These are phyloP conservation scores for Hippoglossus hippoglossus DNA, from an alignment of 2,797 vertebrate genomes.

Conservation along the genomic window DNA sequence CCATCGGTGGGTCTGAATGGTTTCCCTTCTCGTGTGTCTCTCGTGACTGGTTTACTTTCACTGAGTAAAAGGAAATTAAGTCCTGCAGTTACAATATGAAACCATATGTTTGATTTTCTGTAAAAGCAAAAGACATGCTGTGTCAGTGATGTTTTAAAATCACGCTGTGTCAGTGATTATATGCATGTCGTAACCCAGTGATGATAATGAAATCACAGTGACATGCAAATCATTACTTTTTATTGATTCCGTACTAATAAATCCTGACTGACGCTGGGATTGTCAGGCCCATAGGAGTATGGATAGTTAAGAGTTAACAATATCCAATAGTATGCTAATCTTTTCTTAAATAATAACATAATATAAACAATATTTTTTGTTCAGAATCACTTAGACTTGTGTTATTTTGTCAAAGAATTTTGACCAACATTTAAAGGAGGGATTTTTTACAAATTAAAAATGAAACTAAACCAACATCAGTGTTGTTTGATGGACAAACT, in stretches of 20 bases:
- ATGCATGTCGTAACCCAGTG: neutral
- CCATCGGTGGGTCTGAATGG: constrained; percentile 55
- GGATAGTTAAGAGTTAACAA: neutral
- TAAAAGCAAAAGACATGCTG: constrained; percentile 2
- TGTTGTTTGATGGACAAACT: neutral
- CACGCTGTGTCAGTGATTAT: constrained; percentile 6
- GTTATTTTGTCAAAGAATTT: too few relatives aligned
- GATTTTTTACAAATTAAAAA: neutral
- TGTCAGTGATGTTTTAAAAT: constrained; percentile 1
- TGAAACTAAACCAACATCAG: neutral
- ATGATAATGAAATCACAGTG: neutral
- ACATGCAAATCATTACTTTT: neutral
- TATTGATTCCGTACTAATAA: neutral
- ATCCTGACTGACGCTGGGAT: neutral
- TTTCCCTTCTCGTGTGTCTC: constrained; percentile 9
- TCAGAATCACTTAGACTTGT: neutral
- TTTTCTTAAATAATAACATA: neutral
- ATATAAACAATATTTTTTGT: neutral
- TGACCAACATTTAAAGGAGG: neutral
- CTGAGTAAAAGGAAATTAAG: constrained; percentile 1
- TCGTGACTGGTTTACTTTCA: constrained; percentile 30
- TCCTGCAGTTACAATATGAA: neutral
- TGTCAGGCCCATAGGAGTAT: neutral
- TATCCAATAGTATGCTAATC: neutral
- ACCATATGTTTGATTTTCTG: constrained; percentile 4